Conservation (phyloP, 2,888 invertebrate genomes). For the Synanthedon tipuliformis region DNA sequence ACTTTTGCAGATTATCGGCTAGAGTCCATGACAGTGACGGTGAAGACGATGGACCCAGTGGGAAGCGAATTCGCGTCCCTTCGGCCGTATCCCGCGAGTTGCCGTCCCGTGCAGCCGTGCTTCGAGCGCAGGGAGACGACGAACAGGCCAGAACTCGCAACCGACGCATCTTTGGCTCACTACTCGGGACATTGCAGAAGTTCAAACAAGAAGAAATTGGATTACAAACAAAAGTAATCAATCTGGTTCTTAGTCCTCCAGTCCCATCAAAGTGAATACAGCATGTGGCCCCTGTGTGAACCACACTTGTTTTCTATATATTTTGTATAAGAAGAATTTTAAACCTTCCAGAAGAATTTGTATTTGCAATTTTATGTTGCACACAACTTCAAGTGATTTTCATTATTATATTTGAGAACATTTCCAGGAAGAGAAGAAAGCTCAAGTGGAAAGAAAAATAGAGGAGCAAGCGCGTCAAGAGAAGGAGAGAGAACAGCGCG, state of each 20-base stretch:
- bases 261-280: conserved; percentile 72
- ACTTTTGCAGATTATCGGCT: conserved; percentile 42
- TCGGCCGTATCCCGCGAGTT: conserved; percentile 88
- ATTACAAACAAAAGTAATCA: conserved; percentile 77
- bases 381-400: too few relatives aligned
- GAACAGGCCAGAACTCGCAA: conserved; percentile 86
- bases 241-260: background rate
- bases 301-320: too few relatives aligned
- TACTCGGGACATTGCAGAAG: conserved; percentile 94
- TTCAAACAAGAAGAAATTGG: conserved; percentile 95
- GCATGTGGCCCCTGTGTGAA: conserved; percentile 64
- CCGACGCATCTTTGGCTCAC: conserved; percentile 94
- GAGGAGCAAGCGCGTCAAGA: conserved; percentile 92
- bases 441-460: conserved; percentile 91
- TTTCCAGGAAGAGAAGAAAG: conserved; percentile 61
- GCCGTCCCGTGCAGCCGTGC: conserved; percentile 74
- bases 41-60: conserved; percentile 47
- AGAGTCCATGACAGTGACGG: conserved; percentile 60
- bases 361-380: too few relatives aligned
- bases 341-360: too few relatives aligned
- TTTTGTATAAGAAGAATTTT: too few relatives aligned
- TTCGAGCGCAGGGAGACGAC: conserved; percentile 84
- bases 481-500: conserved; percentile 83
- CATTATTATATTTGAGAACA: background rate
- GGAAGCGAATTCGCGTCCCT: conserved; percentile 41